Base-by-base conservation (phyloP, 2,113 vertebrate genomes). In the Chionomys nivalis region DNA sequence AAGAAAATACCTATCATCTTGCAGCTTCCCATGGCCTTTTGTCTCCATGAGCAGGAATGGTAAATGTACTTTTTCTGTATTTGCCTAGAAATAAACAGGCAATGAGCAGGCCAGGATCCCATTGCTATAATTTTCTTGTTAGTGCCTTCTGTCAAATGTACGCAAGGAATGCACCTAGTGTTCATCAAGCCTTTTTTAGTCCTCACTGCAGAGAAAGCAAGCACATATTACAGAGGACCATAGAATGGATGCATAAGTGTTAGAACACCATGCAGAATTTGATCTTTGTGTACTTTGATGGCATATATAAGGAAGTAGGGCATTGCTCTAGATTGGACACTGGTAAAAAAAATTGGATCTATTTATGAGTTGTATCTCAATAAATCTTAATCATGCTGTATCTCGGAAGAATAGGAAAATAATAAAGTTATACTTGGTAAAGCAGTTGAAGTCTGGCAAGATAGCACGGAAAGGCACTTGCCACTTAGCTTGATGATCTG, bases 391-490 rank as follows among this genome's bases (percentile, higher is more conserved):
- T 11, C 24, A 79, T 44, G 47, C 10, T 47, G 11, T 42, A 70
- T 42, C 47, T 78, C 28, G 12, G 87, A 55, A 94, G 68, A 87
- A 24, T 94, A 83, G 81, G 93, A 93, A 23, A 94, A 94, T 26
- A 42, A 68, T 52, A 63, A 82, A 68, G 42, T 36, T 83, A 11
- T 66, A 78, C n/a, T 77, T 87, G 72, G 36, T 83, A 72, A 96
- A 93, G n/a, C 75, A 83, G 23, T 75, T 78, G 16, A 26, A 87
- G 31, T 31, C 63, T 66, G 83, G 63, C 28, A 36, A 86, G 63
- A 47, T 68, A 86, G 26, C 61, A 33, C 9, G 83, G 2, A 86
- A 65, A 47, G 39, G 28, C 24, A 66, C 63, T 66, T 66, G 42
- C 17, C 39, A 66, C 7, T 33, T 26, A 66, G 39, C 9, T 42